A percentile compares a stretch with the other conserved stretches of the same genome.
These are phyloP conservation scores for Paracentrotus lividus DNA, from an alignment of 53 echinoderm and acorn worm genomes.

Conservation along the genomic window DNA sequence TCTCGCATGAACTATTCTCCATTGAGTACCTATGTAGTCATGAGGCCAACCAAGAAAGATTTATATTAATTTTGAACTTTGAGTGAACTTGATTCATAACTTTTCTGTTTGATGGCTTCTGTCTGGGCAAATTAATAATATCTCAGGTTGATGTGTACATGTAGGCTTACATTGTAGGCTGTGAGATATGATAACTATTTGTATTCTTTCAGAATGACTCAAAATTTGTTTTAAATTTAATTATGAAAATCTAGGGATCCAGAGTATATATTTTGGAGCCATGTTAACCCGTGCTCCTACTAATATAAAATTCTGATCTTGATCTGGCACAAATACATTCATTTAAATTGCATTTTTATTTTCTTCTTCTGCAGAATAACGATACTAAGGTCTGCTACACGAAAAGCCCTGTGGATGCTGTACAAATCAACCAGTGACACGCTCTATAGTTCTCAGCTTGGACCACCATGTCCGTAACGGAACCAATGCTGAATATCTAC, in stretches of 20 bases:
- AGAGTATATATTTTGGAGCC: too few species aligned
- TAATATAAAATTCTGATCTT: too few species aligned
- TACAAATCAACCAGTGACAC: neutral
- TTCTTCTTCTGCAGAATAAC: neutral
- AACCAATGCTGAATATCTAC: conserved; percentile 79
- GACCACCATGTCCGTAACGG: conserved; percentile 82
- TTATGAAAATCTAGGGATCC: too few species aligned
- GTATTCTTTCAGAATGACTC: too few species aligned
- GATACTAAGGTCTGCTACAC: conserved; percentile 17
- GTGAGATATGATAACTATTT: too few species aligned
- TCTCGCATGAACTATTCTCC: neutral
- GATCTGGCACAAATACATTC: too few species aligned
- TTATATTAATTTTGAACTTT: neutral
- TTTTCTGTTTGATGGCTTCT: neutral
- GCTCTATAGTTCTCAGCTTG: conserved; percentile 48
- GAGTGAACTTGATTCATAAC: neutral
- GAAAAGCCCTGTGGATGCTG: conserved; percentile 38
- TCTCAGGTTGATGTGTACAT: neutral
- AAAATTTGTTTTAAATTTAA: too few species aligned
- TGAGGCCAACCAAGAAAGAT: neutral
- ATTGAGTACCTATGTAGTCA: neutral
- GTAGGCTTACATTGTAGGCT: too few species aligned
- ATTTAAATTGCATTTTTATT: neutral
- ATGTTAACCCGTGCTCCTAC: too few species aligned
- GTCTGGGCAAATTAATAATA: neutral